These are phyloP conservation scores for Amblyjoppa proteus DNA, from an alignment of 2,888 invertebrate genomes.

Conservation along the genomic window DNA sequence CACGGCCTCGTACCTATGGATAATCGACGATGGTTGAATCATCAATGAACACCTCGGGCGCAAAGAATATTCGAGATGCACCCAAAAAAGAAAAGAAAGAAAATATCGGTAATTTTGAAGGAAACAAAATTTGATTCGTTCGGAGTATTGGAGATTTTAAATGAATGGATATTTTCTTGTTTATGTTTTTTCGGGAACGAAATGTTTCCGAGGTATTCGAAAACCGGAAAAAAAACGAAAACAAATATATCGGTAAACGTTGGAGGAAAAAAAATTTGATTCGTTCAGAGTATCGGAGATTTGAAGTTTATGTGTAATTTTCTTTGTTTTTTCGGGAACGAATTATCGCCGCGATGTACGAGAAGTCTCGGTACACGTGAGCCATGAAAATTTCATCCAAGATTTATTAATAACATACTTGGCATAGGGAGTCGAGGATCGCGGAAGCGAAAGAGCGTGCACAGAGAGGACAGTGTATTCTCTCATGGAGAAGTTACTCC, in stretches of 20 bases:
- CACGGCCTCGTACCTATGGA: not conserved
- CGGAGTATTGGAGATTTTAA: not conserved
- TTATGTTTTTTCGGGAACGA: not conserved
- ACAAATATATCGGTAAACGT: not conserved
- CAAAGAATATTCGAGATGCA: not conserved
- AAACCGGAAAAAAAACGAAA: not conserved
- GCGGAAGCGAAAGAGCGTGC: conserved; percentile 73
- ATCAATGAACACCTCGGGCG: conserved; percentile 11
- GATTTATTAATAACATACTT: conserved; percentile 74
- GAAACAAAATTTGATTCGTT: not conserved
- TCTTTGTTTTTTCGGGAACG: not conserved
- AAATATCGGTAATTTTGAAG: not conserved
- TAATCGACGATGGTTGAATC: conserved; percentile 18
- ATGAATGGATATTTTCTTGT: not conserved
- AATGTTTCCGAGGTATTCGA: conserved; percentile 22
- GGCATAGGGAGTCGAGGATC: conserved; percentile 72
- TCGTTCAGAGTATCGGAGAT: not conserved
- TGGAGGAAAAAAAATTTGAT: not conserved
- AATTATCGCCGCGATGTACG: conserved; percentile 4
- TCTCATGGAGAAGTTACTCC: conserved; percentile 7
- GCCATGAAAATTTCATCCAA: conserved; percentile 64
- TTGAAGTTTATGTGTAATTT: not conserved
- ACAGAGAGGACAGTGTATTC: conserved; percentile 20
- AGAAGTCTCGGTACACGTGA: conserved; percentile 53
- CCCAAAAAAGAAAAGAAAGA: not conserved